Evolutionary conservation across 2,888 invertebrate genomes (phyloP).

Genomic region (Agonopterix heracliana): DNA sequence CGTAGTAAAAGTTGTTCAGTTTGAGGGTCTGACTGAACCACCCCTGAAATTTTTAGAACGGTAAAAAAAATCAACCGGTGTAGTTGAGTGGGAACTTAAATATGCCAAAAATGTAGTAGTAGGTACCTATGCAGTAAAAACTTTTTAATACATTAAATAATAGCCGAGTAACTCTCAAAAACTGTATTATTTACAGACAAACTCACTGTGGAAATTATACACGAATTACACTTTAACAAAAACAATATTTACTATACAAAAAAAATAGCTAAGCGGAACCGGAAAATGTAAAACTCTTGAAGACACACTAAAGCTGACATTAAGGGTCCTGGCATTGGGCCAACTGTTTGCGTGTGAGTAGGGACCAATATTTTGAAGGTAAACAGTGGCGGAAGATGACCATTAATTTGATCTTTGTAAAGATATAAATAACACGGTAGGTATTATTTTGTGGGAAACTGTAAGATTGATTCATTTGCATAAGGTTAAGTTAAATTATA

Average conservation of each 20-base stretch:
- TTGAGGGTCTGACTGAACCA: too few species aligned
- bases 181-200: neutral
- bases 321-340: constrained; percentile 22
- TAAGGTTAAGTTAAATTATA: too few species aligned
- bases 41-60: too few species aligned
- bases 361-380: neutral
- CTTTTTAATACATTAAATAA: neutral
- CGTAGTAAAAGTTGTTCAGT: too few species aligned
- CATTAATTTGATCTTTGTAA: constrained; percentile 1
- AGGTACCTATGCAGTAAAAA: neutral
- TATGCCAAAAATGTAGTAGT: too few species aligned
- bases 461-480: too few species aligned
- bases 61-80: too few species aligned
- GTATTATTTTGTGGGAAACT: too few species aligned
- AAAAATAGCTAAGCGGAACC: constrained; percentile 28
- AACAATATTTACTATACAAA: neutral
- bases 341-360: constrained; percentile 13
- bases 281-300: constrained; percentile 37
- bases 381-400: constrained; percentile 4
- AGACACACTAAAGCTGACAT: constrained; percentile 22
- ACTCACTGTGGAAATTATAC: too few species aligned
- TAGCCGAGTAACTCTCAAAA: neutral
- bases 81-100: too few species aligned
- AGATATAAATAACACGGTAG: too few species aligned
- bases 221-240: neutral